Conservation (phyloP, 2,797 vertebrate genomes). For the Serranus cabrilla region DNA sequence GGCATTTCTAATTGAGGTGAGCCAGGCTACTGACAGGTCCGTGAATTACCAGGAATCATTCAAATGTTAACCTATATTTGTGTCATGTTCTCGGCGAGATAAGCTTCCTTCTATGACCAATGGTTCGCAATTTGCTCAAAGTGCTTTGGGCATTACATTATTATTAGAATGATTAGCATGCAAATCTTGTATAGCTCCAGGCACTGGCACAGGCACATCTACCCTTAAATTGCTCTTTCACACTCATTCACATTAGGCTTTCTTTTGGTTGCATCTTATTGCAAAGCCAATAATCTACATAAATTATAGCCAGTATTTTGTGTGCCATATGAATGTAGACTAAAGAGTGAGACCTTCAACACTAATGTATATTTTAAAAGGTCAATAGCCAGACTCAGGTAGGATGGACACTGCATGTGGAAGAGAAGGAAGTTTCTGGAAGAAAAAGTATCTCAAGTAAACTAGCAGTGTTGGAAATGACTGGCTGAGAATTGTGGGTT, state of each 20-base stretch:
- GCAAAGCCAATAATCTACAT: constrained; percentile 83
- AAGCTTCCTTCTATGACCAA: constrained; percentile 84
- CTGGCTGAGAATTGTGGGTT: not conserved
- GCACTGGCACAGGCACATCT: constrained; percentile 84
- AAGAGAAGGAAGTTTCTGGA: constrained; percentile 11
- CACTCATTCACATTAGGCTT: constrained; percentile 86
- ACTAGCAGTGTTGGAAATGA: not conserved
- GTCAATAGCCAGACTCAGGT: constrained; percentile 10
- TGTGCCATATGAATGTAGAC: constrained; percentile 64
- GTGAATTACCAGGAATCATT: constrained; percentile 81
- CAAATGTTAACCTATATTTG: constrained; percentile 83
- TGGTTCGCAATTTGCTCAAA: constrained; percentile 85
- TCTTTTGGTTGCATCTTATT: constrained; percentile 87
- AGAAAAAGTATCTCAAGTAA: not conserved
- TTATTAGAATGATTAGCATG: constrained; percentile 91
- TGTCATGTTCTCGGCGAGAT: constrained; percentile 82
- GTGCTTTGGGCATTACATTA: constrained; percentile 87
- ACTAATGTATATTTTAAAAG: constrained; percentile 37
- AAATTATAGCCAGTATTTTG: constrained; percentile 79
- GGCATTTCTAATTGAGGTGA: constrained; percentile 77
- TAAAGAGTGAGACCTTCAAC: constrained; percentile 60
- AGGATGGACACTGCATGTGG: not conserved
- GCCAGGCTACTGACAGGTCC: constrained; percentile 67
- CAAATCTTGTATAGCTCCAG: constrained; percentile 87
- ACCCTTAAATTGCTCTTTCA: constrained; percentile 89